phyloP scores from a whole-genome alignment of 1,140 invertebrate genomes.

The Papilio dardanus region DNA sequence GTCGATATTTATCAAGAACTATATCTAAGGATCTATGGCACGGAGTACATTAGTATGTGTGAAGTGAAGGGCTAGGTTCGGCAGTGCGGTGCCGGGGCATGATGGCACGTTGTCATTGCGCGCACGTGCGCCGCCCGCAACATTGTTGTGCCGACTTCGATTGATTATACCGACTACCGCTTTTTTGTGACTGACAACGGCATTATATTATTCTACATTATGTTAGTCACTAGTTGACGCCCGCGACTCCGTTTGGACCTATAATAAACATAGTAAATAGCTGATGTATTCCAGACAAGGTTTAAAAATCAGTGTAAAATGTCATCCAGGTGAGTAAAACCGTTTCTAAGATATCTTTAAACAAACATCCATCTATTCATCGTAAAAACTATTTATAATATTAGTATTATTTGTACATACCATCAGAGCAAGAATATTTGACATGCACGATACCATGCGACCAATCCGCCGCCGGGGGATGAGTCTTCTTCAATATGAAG shows the following conservation, averaged over 20 bases:
- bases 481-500: constrained; percentile 29
- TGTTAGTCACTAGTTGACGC: neutral
- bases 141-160: neutral
- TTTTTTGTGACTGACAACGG: neutral
- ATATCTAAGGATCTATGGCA: constrained; percentile 13
- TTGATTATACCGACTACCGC: constrained; percentile 10
- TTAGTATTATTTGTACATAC: neutral
- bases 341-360: no score
- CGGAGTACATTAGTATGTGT: constrained; percentile 25
- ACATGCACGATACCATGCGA: constrained; percentile 21
- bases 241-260: no score
- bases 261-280: no score
- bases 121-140: constrained; percentile 1
- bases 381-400: neutral
- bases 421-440: constrained; percentile 34
- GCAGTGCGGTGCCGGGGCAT: neutral
- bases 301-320: no score
- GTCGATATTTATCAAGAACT: neutral
- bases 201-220: neutral
- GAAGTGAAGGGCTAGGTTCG: constrained; percentile 11
- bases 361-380: no score
- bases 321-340: no score
- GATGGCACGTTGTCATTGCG: constrained; percentile 3
- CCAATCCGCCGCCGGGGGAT: constrained; percentile 25
- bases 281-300: no score